phyloP scores from a whole-genome alignment of 2,113 vertebrate species.

The Craseonycteris thonglongyai region DNA sequence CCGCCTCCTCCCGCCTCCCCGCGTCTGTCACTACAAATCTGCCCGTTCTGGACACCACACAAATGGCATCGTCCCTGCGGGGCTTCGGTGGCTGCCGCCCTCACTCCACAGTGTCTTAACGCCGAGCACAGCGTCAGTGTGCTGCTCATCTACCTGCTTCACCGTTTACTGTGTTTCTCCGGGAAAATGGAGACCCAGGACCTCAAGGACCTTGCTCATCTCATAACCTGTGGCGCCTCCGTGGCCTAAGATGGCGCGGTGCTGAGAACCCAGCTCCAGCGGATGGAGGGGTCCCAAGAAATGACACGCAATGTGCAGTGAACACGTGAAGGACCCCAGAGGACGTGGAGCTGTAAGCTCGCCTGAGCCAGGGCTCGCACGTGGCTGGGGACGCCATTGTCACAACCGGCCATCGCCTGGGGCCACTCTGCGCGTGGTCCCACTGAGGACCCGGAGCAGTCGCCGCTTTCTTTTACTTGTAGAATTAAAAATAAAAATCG shows the following conservation, averaged over 20 bases:
- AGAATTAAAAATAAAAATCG: neutral
- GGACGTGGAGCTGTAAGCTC: too few relatives aligned
- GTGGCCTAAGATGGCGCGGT: neutral
- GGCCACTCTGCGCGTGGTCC: neutral
- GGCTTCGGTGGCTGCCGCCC: neutral
- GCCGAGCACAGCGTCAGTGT: neutral
- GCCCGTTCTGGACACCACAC: neutral
- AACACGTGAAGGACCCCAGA: neutral
- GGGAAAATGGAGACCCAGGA: neutral
- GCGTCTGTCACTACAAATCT: too few relatives aligned
- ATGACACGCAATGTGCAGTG: too few relatives aligned
- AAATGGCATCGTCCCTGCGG: fast-evolving
- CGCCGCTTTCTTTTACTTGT: neutral
- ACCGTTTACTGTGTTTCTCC: neutral
- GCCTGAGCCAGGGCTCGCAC: fast-evolving
- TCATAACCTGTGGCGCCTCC: fast-evolving
- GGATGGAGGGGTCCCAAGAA: neutral
- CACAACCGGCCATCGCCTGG: neutral
- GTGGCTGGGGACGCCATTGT: neutral
- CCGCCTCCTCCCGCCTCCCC: fast-evolving
- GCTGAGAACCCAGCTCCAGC: too few relatives aligned
- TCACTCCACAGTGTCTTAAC: neutral
- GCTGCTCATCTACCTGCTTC: neutral
- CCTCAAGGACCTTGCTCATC: neutral
- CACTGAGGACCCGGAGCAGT: neutral